These are phyloP conservation scores for Novumbra hubbsi DNA, from an alignment of 2,797 vertebrate species.

Conservation along the genomic window DNA sequence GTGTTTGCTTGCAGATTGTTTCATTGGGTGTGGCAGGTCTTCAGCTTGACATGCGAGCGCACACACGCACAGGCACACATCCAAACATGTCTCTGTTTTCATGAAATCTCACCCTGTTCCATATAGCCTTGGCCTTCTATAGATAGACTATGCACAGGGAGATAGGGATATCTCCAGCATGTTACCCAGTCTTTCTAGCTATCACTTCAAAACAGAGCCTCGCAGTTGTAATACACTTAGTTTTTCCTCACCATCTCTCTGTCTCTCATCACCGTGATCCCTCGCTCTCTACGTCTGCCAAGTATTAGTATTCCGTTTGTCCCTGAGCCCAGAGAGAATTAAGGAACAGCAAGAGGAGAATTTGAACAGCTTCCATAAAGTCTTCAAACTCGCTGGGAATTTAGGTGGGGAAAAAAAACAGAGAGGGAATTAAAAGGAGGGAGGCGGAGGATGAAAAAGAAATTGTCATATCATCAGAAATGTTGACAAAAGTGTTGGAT, in stretches of 20 bases:
- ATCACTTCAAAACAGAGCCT: slow-evolving; percentile 1
- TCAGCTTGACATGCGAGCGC: neutral
- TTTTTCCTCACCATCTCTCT: slow-evolving; percentile 7
- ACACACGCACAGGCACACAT: slow-evolving; percentile 1
- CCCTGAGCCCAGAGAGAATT: slow-evolving; percentile 12
- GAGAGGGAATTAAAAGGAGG: neutral
- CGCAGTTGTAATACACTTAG: slow-evolving; percentile 3
- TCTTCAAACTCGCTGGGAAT: slow-evolving; percentile 1
- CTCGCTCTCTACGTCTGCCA: slow-evolving; percentile 8
- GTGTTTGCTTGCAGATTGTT: neutral
- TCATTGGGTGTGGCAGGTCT: neutral
- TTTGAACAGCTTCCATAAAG: slow-evolving; percentile 13
- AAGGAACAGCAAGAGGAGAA: slow-evolving; percentile 11
- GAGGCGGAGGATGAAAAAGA: slow-evolving; percentile 5
- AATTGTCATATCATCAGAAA: slow-evolving; percentile 18
- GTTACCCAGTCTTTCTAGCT: neutral
- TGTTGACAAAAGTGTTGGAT: neutral
- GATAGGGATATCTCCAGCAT: neutral
- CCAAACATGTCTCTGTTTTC: neutral
- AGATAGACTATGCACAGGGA: neutral
- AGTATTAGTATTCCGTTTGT: slow-evolving; percentile 10
- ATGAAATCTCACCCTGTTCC: neutral
- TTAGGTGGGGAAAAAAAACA: neutral
- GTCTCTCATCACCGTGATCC: slow-evolving; percentile 4
- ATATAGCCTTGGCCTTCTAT: neutral